A percentile compares a stretch with the other conserved stretches of the same genome.
These are phyloP conservation scores for Python bivittatus DNA, from an alignment of 2,113 vertebrate genomes.

Conservation along the genomic window DNA sequence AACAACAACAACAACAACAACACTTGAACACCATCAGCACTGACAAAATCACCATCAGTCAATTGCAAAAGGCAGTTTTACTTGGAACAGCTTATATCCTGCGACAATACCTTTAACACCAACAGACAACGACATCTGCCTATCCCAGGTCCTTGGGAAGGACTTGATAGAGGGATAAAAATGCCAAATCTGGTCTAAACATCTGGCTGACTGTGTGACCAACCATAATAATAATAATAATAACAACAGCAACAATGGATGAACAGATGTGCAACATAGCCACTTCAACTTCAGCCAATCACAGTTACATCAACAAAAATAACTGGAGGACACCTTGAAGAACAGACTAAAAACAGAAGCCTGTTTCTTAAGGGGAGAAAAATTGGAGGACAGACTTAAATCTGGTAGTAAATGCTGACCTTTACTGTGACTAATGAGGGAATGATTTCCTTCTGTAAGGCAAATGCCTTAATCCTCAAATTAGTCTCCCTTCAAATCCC, in stretches of 20 bases:
- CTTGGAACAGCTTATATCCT: too few relatives aligned
- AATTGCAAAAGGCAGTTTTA: too few relatives aligned
- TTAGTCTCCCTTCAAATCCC: too few relatives aligned
- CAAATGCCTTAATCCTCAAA: neutral
- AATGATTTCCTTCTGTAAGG: slow-evolving; percentile 62
- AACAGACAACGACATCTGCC: too few relatives aligned
- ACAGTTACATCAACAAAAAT: neutral
- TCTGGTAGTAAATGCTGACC: slow-evolving; percentile 5
- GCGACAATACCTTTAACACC: too few relatives aligned
- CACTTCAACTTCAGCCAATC: neutral
- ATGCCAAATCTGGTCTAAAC: too few relatives aligned
- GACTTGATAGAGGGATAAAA: too few relatives aligned
- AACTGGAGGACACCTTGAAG: neutral
- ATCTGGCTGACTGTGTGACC: neutral
- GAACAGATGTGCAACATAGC: neutral
- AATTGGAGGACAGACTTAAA: neutral
- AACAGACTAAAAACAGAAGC: neutral
- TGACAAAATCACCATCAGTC: too few relatives aligned
- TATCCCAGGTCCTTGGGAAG: too few relatives aligned
- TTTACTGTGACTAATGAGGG: slow-evolving; percentile 60
- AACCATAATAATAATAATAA: neutral
- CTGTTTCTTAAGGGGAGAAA: neutral
- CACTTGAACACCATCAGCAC: too few relatives aligned
- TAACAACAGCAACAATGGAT: too few relatives aligned
- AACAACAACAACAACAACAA: too few relatives aligned